These are phyloP conservation scores for Enhydra lutris DNA, from an alignment of 2,113 vertebrate genomes.

Conservation along the genomic window DNA sequence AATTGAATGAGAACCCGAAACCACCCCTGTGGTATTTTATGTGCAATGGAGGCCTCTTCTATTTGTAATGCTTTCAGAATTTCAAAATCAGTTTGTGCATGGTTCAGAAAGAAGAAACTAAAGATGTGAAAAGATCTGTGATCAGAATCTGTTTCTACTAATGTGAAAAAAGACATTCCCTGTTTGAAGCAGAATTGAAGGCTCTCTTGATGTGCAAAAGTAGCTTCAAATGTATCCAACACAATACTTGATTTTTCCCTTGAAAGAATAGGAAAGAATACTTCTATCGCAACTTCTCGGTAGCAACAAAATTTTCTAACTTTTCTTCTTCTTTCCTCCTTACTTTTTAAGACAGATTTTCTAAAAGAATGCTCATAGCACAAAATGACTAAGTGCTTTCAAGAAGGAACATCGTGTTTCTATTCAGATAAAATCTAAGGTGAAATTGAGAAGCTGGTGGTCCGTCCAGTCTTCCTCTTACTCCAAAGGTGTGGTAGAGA, in stretches of 20 bases:
- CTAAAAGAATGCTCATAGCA: not conserved
- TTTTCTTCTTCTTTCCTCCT: conserved; percentile 23
- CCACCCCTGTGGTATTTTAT: not conserved
- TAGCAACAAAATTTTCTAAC: not conserved
- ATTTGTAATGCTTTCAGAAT: not conserved
- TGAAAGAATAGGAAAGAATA: not conserved
- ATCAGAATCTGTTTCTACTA: not conserved
- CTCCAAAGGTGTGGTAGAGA: too few relatives aligned
- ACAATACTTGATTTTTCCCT: conserved; percentile 26
- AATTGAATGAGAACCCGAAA: not conserved
- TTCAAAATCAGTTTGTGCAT: not conserved
- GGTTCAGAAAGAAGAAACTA: not conserved
- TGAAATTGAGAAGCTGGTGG: not conserved
- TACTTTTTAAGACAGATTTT: not conserved
- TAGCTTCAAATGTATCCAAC: not conserved
- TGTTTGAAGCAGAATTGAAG: conserved; percentile 4
- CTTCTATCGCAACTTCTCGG: not conserved
- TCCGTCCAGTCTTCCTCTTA: not conserved
- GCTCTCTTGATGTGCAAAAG: conserved; percentile 16
- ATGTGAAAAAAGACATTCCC: not conserved
- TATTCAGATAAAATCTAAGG: not conserved
- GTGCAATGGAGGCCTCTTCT: not conserved
- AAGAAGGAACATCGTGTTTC: not conserved
- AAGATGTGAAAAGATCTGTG: not conserved
- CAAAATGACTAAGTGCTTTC: not conserved